Conservation (phyloP, 2,797 vertebrate genomes). For the Lutra lutra region DNA sequence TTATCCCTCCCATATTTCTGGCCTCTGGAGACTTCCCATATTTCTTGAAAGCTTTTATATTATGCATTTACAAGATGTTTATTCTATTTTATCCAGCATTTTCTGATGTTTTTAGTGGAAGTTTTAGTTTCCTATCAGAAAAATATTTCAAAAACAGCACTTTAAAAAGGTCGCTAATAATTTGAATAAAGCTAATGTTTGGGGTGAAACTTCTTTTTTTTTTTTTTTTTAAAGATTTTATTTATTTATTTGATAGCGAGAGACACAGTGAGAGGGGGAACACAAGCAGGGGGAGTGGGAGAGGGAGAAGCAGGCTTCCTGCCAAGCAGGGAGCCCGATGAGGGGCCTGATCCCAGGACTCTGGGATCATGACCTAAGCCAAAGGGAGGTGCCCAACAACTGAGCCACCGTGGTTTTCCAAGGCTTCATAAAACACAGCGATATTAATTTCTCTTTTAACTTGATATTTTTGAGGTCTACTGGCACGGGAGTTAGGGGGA, state of each 20-base stretch:
- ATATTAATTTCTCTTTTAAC: background rate
- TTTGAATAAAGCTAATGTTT: background rate
- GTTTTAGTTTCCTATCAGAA: conserved; percentile 7
- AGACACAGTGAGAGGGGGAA: too few relatives aligned
- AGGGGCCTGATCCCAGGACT: too few relatives aligned
- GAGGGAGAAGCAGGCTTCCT: too few relatives aligned
- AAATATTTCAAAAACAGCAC: background rate
- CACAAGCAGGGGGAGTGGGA: too few relatives aligned
- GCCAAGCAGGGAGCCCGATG: too few relatives aligned
- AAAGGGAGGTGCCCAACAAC: too few relatives aligned
- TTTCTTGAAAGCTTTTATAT: background rate
- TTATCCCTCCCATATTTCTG: background rate
- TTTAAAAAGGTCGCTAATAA: conserved; percentile 16
- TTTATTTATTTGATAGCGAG: too few relatives aligned
- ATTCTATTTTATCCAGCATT: background rate
- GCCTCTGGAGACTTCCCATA: background rate
- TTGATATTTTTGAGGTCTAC: conserved; percentile 36
- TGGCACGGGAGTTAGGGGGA: background rate
- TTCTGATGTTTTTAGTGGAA: background rate
- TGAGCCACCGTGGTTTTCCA: background rate
- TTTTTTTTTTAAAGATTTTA: too few relatives aligned
- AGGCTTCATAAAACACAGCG: background rate
- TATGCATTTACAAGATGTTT: background rate
- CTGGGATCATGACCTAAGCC: too few relatives aligned
- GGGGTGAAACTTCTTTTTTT: background rate